Percentiles rank a stretch among this genome's conserved stretches.
Conservation (phyloP, 2,888 invertebrate species). For the Steinernema hermaphroditum region DNA sequence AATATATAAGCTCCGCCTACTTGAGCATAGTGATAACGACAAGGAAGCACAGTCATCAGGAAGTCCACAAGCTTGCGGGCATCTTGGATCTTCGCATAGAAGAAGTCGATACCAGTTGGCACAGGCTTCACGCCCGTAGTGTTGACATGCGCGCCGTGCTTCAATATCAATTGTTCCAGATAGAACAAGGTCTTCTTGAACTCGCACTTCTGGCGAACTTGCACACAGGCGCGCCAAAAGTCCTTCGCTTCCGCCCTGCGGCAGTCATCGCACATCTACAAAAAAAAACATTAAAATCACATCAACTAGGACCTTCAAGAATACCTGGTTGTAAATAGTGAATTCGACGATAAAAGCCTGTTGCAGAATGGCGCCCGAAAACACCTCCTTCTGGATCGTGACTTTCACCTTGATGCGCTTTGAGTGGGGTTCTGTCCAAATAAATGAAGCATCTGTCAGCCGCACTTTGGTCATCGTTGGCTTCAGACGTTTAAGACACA, state of each 20-base stretch:
- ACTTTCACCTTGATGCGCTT: conserved; percentile 88
- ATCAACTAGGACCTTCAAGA: neutral
- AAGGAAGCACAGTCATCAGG: conserved; percentile 82
- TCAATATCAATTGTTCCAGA: conserved; percentile 92
- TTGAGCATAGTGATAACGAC: conserved; percentile 82
- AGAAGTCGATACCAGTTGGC: conserved; percentile 83
- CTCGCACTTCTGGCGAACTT: conserved; percentile 74
- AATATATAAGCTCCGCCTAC: conserved; percentile 66
- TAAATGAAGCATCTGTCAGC: conserved; percentile 90
- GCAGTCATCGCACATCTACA: conserved; percentile 91
- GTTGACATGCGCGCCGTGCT: conserved; percentile 87
- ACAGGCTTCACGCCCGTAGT: conserved; percentile 70
- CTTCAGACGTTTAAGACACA: conserved; percentile 87
- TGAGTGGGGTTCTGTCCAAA: conserved; percentile 99
- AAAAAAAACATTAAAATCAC: conserved; percentile 17
- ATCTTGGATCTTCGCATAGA: conserved; percentile 76
- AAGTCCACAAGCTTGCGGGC: conserved; percentile 96
- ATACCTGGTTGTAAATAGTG: conserved; percentile 76
- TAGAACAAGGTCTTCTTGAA: conserved; percentile 97
- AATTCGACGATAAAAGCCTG: conserved; percentile 95
- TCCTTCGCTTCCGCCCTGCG: conserved; percentile 95
- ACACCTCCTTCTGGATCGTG: conserved; percentile 89
- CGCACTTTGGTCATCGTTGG: conserved; percentile 73
- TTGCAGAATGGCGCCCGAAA: conserved; percentile 80
- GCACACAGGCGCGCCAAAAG: conserved; percentile 86